Evolutionary conservation across 1,140 invertebrate genomes (phyloP), one percentile per base, ranked within the genome.

Genomic region (Halotydeus destructor): DNA sequence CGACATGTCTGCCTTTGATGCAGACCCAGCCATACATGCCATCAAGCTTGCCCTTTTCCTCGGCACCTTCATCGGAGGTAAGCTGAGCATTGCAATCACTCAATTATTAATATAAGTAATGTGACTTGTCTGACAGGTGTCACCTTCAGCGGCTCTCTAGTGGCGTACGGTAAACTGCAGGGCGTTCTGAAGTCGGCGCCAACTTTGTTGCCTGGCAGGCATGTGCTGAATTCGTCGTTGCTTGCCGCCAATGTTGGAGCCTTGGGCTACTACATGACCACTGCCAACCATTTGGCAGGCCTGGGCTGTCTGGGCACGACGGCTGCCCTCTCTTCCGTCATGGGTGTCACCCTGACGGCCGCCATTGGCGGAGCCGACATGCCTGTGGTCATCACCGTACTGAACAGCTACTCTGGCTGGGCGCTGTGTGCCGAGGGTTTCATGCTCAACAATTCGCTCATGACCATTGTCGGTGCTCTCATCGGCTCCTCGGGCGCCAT

Each of bases 361-460:
- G 82, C 82, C 44, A 86, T 86, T 58, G 82, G 82, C 69, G 81
- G 76, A 76, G 81, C 81, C 50, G 82, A 86, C 60, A 88, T 88
- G 83, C 83, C 82, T 2, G 83, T 88, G 1, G 82, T 88, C 2
- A 86, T 88, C 47, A 86, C 83, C 14, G 82, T 88, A 2, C 62
- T 88, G 5, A 89, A 89, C 68, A 78, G 74, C 52, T 73, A 73
- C 55, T 70, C 68, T 46, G 71, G 71, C 23, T 88, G 82, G 81
- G 81, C 82, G 14, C 62, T 86, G 33, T 73, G 71, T 63, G 82
- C 82, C 27, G 82, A 88, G 65, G 83, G 83, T 31, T 86, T 89
- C 59, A 86, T 88, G 82, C 62, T 89, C 28, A 81, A 88, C 60
- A 88, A 88, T 60, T 83, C 78, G 49, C 60, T 88, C 25, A 82